Base-by-base conservation (phyloP, 53 echinoderm and acorn worm species). In the Zoroaster sp. region DNA sequence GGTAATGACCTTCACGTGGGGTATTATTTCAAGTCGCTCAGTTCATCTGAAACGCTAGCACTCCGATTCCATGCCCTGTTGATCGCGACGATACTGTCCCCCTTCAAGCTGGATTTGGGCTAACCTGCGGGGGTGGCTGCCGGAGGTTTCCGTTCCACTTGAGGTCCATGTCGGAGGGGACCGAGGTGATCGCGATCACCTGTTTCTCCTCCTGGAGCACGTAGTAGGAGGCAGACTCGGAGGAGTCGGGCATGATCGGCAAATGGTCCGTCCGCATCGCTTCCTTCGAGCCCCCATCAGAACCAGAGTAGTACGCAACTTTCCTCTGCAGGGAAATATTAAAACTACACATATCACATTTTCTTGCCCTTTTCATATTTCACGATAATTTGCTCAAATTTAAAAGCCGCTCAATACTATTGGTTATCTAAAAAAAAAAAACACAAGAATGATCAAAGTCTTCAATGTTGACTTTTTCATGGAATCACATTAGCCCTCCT, bases 121-220 rank as follows among this genome's bases (percentile, higher is more conserved):
- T n/a, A n/a, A n/a, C n/a, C n/a, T n/a, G n/a, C n/a, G n/a, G n/a
- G n/a, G n/a, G n/a, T n/a, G n/a, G n/a, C n/a, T n/a, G n/a, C 32
- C 10, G 40, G 25, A 75, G 0, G 40, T 91, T 91, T 7, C 93
- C 93, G 69, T 93, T 88, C 93, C 93, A 93, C 25, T 59, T 81
- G 6, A 93, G 88, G 7, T 90, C 82, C 93, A 93, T 93, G 45
- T 35, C 40, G 2, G 89, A 88, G 33, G 14, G 6, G 34, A 43
- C 21, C 49, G 17, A 32, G 17, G 13, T 38, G 20, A 14, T 25
- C 30, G 9, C 18, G 42, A 83, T 31, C 1, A 14, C 41, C 83
- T 74, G 91, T 65, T 68, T 32, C 88, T 88, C 83, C 35, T 83
- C 92, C 67, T 85, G 80, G 5, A 6, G 37, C 3, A 87, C 73